Evolutionary conservation across 2,113 vertebrate species (phyloP), one percentile per base, ranked within the genome.

Genomic region (Astur gentilis): DNA sequence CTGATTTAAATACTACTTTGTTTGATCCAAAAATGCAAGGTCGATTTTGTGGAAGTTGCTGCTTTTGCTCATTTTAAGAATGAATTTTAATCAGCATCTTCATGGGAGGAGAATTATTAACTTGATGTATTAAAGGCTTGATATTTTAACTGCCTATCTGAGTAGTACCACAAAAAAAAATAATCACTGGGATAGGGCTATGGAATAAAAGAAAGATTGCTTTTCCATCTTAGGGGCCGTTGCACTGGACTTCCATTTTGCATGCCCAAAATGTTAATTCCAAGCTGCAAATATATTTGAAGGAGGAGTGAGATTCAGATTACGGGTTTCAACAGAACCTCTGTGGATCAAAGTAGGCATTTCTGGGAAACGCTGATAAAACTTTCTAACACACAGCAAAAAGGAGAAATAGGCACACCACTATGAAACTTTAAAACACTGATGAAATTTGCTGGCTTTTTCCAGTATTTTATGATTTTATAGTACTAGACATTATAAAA

Each of bases 321-420:
- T 90, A 66, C 1, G 6, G 89, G 87, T 97, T 95, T 97, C 93
- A 89, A 90, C 89, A 97, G 96, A 97, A 95, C 62, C 95, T 95
- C 94, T 89, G 84, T 79, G 67, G 71, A 90, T 90, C 92, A 82
- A 95, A 97, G 89, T 21, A 86, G 82, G 69, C 91, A 97, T 96
- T 98, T 98, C 98, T 98, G 98, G 98, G 98, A 98, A 98, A 98
- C 98, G 97, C 98, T 98, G 98, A 98, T 98, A 97, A 98, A 98
- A 98, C 96, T 97, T 97, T 98, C 97, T 98, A 98, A 98, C 98
- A 98, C 98, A 98, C 95, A 98, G 98, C 98, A 98, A 98, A 98
- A 98, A 98, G 98, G 98, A 98, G 97, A 98, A 98, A 98, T 97
- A 98, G 98, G 98, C 98, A 98, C 98, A 98, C 98, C 98, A 98